Evolutionary conservation across 2,113 vertebrate species (phyloP).

Genomic region (Turdus rufiventris): DNA sequence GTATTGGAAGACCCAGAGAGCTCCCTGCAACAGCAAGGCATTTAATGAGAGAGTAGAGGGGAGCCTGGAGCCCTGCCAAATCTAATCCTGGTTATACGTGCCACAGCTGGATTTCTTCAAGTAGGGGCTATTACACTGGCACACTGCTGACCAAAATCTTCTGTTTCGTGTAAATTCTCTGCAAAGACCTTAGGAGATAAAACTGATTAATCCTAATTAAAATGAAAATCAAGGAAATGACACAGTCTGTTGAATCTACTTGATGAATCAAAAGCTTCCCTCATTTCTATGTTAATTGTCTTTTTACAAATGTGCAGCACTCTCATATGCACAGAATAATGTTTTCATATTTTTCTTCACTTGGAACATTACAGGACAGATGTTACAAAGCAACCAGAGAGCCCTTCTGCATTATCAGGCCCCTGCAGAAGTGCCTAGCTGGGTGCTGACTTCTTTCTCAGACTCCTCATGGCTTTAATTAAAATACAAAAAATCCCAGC

Average conservation of each 20-base stretch:
- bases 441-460: neutral
- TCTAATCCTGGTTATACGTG: neutral
- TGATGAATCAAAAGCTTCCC: conserved; percentile 59
- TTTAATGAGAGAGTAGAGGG: neutral
- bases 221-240: conserved; percentile 59
- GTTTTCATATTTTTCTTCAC: conserved; percentile 35
- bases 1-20: neutral
- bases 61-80: neutral
- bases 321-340: neutral
- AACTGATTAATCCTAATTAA: conserved; percentile 66
- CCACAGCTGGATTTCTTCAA: conserved; percentile 43
- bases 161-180: conserved; percentile 12
- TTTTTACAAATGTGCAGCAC: conserved; percentile 41
- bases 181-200: conserved; percentile 43
- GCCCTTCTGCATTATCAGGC: neutral
- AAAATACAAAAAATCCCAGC: neutral
- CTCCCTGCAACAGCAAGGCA: neutral
- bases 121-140: conserved; percentile 5
- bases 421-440: neutral
- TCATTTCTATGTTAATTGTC: conserved; percentile 59
- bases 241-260: conserved; percentile 59
- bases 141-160: conserved; percentile 34
- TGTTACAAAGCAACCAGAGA: neutral
- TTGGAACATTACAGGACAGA: neutral
- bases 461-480: neutral